Conservation (phyloP, 2,888 invertebrate genomes). For the Nasonia oneida region DNA sequence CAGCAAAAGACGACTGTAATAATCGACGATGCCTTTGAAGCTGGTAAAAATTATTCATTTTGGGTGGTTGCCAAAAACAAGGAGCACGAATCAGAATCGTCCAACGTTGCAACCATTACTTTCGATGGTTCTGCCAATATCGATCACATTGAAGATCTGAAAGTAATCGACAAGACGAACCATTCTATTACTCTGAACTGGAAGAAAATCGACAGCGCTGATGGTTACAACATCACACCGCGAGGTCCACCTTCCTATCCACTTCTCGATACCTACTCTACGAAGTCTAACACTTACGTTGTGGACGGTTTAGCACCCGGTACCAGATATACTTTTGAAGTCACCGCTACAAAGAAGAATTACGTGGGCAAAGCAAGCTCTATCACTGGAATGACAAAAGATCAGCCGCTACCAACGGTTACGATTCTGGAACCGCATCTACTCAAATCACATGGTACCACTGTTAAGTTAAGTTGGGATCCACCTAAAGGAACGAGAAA, state of each 20-base stretch:
- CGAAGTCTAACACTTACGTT: conserved; percentile 76
- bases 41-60: conserved; percentile 85
- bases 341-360: conserved; percentile 83
- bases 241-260: conserved; percentile 82
- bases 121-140: conserved; percentile 86
- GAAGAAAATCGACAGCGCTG: conserved; percentile 82
- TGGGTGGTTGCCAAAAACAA: conserved; percentile 87
- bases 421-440: conserved; percentile 80
- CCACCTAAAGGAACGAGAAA: conserved; percentile 82
- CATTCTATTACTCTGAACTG: conserved; percentile 83
- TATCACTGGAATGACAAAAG: conserved; percentile 80
- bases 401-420: conserved; percentile 80
- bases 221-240: conserved; percentile 82
- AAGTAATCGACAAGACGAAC: conserved; percentile 80
- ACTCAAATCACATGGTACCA: conserved; percentile 81
- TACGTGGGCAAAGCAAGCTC: conserved; percentile 81
- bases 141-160: conserved; percentile 82
- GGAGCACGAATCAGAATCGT: conserved; percentile 82
- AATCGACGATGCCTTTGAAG: conserved; percentile 81
- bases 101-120: conserved; percentile 81
- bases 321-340: conserved; percentile 82
- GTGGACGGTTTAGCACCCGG: conserved; percentile 78
- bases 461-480: conserved; percentile 85
- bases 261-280: conserved; percentile 78
- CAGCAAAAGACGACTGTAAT: conserved; percentile 80